phyloP scores from a whole-genome alignment of 2,888 invertebrate genomes.

The Himalopsyche tibetana region DNA sequence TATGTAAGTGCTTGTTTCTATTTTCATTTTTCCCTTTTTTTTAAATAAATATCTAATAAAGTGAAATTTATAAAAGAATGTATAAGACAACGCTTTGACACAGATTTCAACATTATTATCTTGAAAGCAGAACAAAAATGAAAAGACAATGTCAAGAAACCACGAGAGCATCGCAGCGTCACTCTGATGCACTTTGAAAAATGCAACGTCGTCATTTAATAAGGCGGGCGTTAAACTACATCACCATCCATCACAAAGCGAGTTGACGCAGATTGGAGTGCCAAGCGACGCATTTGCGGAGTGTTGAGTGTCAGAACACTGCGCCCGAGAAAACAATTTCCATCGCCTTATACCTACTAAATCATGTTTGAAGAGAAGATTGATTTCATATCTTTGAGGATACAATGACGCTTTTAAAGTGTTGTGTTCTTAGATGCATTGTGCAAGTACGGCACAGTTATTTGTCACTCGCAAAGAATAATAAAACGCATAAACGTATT shows the following conservation, averaged over 20 bases:
- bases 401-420: not conserved
- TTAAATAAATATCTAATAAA: no score
- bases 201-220: conserved; percentile 24
- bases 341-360: not conserved
- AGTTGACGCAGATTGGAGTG: conserved; percentile 18
- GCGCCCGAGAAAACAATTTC: not conserved
- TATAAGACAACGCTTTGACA: no score
- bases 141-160: not conserved
- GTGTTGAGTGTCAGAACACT: conserved; percentile 1
- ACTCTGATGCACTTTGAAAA: conserved; percentile 32
- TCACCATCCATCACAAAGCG: conserved; percentile 35
- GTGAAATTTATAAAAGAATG: no score
- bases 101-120: not conserved
- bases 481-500: not conserved
- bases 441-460: not conserved
- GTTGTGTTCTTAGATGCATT: not conserved
- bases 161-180: not conserved
- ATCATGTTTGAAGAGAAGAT: conserved; percentile 7
- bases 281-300: conserved; percentile 18
- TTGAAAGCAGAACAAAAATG: not conserved
- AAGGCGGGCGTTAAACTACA: not conserved
- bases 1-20: no score
- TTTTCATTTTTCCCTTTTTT: no score
- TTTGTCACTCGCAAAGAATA: not conserved
- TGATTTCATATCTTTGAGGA: conserved; percentile 10